Evolutionary conservation across 2,797 vertebrate species (phyloP).

Genomic region (Sebastes matsubarae): DNA sequence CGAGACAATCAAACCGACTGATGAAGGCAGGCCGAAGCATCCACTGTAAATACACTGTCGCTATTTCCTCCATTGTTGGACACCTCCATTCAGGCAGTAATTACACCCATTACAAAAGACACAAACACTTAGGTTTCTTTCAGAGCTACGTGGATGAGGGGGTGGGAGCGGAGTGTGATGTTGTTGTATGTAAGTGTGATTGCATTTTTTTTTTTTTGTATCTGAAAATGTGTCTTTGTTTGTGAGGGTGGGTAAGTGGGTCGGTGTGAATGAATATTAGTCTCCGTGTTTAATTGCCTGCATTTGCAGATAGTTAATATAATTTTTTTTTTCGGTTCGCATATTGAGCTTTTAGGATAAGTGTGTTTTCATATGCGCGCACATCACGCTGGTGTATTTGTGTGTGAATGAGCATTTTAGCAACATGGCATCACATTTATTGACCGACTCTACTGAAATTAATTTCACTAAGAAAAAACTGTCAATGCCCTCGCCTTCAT

Average conservation of each 20-base stretch:
- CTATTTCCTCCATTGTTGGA: constrained; percentile 62
- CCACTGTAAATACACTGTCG: constrained; percentile 50
- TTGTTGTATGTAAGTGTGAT: constrained; percentile 17
- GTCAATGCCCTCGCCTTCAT: constrained; percentile 14
- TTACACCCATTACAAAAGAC: constrained; percentile 66
- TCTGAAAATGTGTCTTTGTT: constrained; percentile 8
- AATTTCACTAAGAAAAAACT: constrained; percentile 49
- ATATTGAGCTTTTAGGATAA: constrained; percentile 5
- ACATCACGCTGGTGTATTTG: background rate
- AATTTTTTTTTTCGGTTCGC: background rate
- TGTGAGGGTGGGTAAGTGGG: constrained; percentile 35
- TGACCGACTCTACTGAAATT: constrained; percentile 40
- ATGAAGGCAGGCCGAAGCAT: constrained; percentile 30
- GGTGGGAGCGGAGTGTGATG: constrained; percentile 43
- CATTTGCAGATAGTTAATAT: constrained; percentile 15
- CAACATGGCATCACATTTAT: constrained; percentile 39
- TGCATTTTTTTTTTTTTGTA: constrained; percentile 11
- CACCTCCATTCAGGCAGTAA: constrained; percentile 65
- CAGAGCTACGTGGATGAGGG: constrained; percentile 11
- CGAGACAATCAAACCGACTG: constrained; percentile 37
- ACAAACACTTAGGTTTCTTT: constrained; percentile 44
- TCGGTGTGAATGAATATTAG: constrained; percentile 43
- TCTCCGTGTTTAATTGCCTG: constrained; percentile 34
- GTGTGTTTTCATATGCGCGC: background rate
- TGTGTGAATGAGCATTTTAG: constrained; percentile 24